phyloP scores from a whole-genome alignment of 2,797 vertebrate genomes.

The Rhinogobio ventralis region DNA sequence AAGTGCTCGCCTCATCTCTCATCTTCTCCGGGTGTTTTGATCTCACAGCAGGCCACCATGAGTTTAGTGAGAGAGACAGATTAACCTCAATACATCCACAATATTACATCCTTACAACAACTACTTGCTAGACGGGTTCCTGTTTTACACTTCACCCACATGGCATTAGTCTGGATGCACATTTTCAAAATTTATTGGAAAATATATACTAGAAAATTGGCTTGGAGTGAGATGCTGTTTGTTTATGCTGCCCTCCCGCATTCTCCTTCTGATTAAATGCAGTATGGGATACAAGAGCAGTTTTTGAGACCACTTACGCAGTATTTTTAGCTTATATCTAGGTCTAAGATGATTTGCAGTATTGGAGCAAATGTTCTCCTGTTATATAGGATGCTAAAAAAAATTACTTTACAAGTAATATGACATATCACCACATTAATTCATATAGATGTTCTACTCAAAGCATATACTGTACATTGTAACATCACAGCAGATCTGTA shows the following conservation, averaged over 20 bases:
- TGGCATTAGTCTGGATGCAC: slow-evolving; percentile 19
- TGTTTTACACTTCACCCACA: slow-evolving; percentile 35
- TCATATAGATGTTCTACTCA: background rate
- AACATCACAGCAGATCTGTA: background rate
- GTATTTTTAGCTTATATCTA: slow-evolving; percentile 24
- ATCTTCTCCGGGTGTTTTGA: slow-evolving; percentile 50
- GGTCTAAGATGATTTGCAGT: slow-evolving; percentile 22
- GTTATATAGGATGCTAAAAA: background rate
- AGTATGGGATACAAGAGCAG: background rate
- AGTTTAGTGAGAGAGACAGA: slow-evolving; percentile 59
- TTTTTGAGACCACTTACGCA: background rate
- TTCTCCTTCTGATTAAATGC: background rate
- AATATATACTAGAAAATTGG: slow-evolving; percentile 8
- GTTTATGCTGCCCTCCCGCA: slow-evolving; percentile 2
- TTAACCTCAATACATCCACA: slow-evolving; percentile 63
- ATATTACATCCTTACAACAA: slow-evolving; percentile 57
- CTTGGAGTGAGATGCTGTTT: slow-evolving; percentile 5
- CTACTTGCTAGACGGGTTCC: slow-evolving; percentile 27
- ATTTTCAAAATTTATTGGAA: slow-evolving; percentile 33
- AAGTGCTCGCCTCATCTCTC: slow-evolving; percentile 41
- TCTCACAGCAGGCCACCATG: slow-evolving; percentile 53
- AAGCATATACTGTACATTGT: background rate
- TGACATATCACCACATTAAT: background rate
- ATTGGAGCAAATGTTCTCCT: background rate
- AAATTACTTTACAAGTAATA: background rate